Evolutionary conservation across 2,888 invertebrate genomes (phyloP).

Genomic region (Theodoxus fluviatilis): DNA sequence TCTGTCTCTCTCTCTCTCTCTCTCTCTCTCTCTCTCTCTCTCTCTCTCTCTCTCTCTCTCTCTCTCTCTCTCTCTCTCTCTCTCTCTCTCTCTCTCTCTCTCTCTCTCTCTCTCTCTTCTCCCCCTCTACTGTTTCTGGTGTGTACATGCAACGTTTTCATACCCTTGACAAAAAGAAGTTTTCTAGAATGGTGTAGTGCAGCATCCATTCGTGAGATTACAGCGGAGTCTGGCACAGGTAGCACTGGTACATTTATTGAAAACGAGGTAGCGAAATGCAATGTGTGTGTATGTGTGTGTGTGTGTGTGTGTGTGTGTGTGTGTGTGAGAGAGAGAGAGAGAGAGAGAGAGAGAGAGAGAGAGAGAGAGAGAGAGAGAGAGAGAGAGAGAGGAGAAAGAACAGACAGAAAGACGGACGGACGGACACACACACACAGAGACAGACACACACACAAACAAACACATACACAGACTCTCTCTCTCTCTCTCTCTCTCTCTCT

Average conservation of each 20-base stretch:
- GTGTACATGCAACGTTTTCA: too few relatives aligned
- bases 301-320: neutral
- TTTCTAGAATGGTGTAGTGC: neutral
- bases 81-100: too few relatives aligned
- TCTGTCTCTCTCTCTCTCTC: too few relatives aligned
- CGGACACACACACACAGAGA: neutral
- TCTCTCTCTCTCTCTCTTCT: too few relatives aligned
- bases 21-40: too few relatives aligned
- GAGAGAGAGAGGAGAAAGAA: neutral
- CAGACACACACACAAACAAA: neutral
- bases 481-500: too few relatives aligned
- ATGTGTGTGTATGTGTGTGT: slow-evolving; percentile 10
- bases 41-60: too few relatives aligned
- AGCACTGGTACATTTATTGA: slow-evolving; percentile 8
- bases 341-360: neutral
- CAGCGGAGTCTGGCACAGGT: slow-evolving; percentile 19
- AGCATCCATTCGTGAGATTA: slow-evolving; percentile 19
- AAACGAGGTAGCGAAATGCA: neutral
- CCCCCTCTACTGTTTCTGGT: too few relatives aligned
- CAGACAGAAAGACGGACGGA: slow-evolving; percentile 2
- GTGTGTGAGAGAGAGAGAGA: neutral
- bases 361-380: neutral
- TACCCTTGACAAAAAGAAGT: too few relatives aligned
- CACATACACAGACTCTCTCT: neutral
- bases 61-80: too few relatives aligned